Base-by-base conservation (phyloP, 2,797 vertebrate genomes). In the Perodicticus potto region DNA sequence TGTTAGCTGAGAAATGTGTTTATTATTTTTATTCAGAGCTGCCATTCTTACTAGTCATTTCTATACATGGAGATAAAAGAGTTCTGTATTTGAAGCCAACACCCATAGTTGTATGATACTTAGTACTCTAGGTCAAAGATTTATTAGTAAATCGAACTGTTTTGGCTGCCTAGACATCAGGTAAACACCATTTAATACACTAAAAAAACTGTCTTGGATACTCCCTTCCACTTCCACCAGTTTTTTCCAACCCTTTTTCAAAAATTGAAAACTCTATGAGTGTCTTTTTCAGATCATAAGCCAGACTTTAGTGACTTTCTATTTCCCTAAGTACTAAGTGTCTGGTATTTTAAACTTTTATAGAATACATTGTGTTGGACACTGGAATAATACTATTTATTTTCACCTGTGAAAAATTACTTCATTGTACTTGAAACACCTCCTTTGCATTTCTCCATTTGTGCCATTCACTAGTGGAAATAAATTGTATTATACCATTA, bases 391-490 rank as follows among this genome's bases (percentile, higher is more conserved):
- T 98, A 97, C 97, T 96, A 74, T 96, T 98, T 80, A 94, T 98
- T 97, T 85, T 94, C 96, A 96, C 97, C 93, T 95, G 97, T 97
- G 94, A 96, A 95, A 96, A 84, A 95, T 97, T 61, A 74, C 91
- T 94, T 96, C 40, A 37, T 95, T 20, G 8, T 94, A 63, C 97
- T 94, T 88, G 95, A 95, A 97, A 96, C 97, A 97, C 95, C 97
- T 97, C 96, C 74, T 95, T 86, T 53, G 10, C 96, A 96, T 88
- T 98, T 98, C 97, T 96, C 97, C 97, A 98, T 97, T 96, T 27
- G 98, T 98, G 98, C 98, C 98, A 98, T 98, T 98, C 98, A 98
- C 97, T 98, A 98, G 98, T 98, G 98, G 97, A 98, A 98, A 98
- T 98, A 98, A 98, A 98, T 98, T 94, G 98, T 98, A 97, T 98